These are phyloP conservation scores for Oscheius onirici DNA, from an alignment of 2,888 invertebrate genomes.

Conservation along the genomic window DNA sequence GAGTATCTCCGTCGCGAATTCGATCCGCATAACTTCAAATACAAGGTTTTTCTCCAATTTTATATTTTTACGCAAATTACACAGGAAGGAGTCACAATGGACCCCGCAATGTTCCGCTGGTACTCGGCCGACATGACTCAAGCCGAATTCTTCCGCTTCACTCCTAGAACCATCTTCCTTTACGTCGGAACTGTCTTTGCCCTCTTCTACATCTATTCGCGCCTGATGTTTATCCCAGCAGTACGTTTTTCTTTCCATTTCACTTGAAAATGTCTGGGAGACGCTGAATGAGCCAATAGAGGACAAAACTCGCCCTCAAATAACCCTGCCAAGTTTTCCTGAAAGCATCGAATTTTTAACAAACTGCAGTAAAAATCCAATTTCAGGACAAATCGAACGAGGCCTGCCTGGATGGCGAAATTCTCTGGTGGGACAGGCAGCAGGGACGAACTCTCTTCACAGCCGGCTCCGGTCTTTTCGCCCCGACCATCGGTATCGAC, in stretches of 20 bases:
- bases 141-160: constrained; percentile 69
- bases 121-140: constrained; percentile 71
- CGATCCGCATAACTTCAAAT: constrained; percentile 69
- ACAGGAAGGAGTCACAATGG: constrained; percentile 70
- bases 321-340: too few relatives aligned
- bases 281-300: too few relatives aligned
- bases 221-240: constrained; percentile 58
- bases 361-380: not conserved
- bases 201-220: constrained; percentile 64
- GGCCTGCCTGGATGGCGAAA: constrained; percentile 64
- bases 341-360: too few relatives aligned
- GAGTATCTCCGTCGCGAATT: constrained; percentile 71
- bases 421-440: constrained; percentile 71
- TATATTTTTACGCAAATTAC: not conserved
- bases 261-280: too few relatives aligned
- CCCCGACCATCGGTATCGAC: constrained; percentile 65
- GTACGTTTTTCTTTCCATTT: constrained; percentile 41
- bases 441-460: constrained; percentile 58
- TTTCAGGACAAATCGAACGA: constrained; percentile 62
- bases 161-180: constrained; percentile 66
- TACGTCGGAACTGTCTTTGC: constrained; percentile 63
- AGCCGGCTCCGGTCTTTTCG: constrained; percentile 64
- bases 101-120: constrained; percentile 72
- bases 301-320: too few relatives aligned
- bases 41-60: constrained; percentile 55